These are phyloP conservation scores for Vidua macroura DNA, from an alignment of 2,113 vertebrate genomes.

Conservation along the genomic window DNA sequence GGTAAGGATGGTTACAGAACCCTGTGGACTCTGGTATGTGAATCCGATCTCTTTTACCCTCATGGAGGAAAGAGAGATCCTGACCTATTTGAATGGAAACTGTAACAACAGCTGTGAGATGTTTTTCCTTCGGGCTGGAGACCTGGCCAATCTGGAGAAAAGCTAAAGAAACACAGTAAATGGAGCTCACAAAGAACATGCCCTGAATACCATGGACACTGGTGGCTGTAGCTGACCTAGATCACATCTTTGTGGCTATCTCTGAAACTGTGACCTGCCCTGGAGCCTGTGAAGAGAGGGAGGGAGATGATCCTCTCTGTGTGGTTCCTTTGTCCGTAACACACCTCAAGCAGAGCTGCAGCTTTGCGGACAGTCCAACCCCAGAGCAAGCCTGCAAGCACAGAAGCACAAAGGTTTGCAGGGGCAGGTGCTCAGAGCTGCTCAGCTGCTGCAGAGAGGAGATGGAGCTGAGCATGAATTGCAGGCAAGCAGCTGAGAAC, in stretches of 20 bases:
- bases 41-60: background rate
- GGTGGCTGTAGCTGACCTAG: background rate
- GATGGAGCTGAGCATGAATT: background rate
- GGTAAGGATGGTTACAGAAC: background rate
- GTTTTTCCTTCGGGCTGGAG: background rate
- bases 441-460: background rate
- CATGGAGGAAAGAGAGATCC: background rate
- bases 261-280: background rate
- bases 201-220: rapidly evolving
- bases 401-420: background rate
- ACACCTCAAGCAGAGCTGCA: background rate
- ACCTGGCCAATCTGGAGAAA: background rate
- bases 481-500: rapidly evolving
- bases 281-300: background rate
- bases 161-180: background rate
- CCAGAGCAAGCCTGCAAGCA: background rate
- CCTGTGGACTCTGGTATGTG: background rate
- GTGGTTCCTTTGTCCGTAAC: background rate
- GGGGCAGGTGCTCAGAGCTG: background rate
- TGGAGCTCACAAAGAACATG: background rate
- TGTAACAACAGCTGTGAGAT: background rate
- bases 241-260: background rate
- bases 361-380: rapidly evolving
- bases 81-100: background rate
- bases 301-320: background rate